A percentile compares a stretch with the other conserved stretches of the same genome.
Conservation (phyloP, 2,113 vertebrate genomes). For the Colaptes auratus region DNA sequence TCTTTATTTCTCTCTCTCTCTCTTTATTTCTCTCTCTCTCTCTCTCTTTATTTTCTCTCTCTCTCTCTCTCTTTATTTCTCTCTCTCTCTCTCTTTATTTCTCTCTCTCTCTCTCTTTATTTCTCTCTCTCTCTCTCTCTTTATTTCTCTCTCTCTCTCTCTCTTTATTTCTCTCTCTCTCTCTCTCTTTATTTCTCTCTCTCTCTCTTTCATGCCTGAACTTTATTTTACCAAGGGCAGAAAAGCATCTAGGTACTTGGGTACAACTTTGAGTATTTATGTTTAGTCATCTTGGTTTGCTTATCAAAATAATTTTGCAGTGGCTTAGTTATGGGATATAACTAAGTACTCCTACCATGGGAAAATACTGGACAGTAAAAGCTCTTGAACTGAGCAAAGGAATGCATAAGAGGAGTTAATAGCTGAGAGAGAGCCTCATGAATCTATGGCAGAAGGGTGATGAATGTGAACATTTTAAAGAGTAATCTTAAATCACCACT, state of each 20-base stretch:
- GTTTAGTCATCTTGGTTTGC: not conserved
- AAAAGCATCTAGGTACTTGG: not conserved
- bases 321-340: not conserved
- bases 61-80: no score
- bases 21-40: no score
- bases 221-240: not conserved
- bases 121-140: no score
- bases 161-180: no score
- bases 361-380: not conserved
- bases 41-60: no score
- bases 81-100: no score
- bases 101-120: no score
- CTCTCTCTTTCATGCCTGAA: not conserved
- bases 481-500: constrained; percentile 7
- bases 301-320: constrained; percentile 7
- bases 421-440: not conserved
- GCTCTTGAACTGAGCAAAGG: not conserved
- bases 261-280: not conserved
- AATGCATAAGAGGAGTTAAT: not conserved
- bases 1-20: no score
- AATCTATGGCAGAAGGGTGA: not conserved
- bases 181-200: no score
- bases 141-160: no score
- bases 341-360: not conserved
- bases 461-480: not conserved